phyloP scores from a whole-genome alignment of 2,113 vertebrate species.

The Sylvia atricapilla region DNA sequence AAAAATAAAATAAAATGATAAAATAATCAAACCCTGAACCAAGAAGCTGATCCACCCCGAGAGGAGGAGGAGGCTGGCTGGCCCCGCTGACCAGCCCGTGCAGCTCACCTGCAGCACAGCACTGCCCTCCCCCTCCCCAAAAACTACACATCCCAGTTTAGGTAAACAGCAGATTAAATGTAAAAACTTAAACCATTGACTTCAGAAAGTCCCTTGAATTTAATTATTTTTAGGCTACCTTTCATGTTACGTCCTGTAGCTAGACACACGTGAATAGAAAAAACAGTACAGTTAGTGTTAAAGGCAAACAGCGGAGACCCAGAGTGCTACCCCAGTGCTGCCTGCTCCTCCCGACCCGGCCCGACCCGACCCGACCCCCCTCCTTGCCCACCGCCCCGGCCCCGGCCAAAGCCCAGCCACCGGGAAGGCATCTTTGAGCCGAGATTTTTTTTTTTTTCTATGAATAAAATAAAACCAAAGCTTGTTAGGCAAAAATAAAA shows the following conservation, averaged over 20 bases:
- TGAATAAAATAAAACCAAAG: conserved; percentile 83
- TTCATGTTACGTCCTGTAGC: conserved; percentile 89
- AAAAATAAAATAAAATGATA: conserved; percentile 32
- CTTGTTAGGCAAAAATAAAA: conserved; percentile 86
- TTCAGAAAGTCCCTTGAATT: conserved; percentile 81
- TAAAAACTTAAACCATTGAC: conserved; percentile 80
- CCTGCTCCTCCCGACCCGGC: conserved; percentile 69
- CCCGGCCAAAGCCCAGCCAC: conserved; percentile 69
- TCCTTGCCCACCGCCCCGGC: conserved; percentile 27
- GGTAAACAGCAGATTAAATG: conserved; percentile 88
- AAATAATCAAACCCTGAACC: neutral
- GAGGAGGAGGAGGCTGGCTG: conserved; percentile 23
- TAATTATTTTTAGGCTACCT: conserved; percentile 86
- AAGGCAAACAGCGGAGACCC: conserved; percentile 93
- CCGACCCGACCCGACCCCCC: conserved; percentile 38
- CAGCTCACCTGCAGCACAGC: conserved; percentile 68
- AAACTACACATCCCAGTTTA: conserved; percentile 74
- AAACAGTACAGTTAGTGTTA: conserved; percentile 96
- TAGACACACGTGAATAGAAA: conserved; percentile 94
- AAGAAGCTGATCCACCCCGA: neutral
- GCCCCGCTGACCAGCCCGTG: conserved; percentile 23
- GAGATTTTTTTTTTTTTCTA: conserved; percentile 66
- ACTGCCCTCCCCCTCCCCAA: conserved; percentile 59
- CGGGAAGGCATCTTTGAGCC: conserved; percentile 72
- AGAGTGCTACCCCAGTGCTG: conserved; percentile 78